Base-by-base conservation (phyloP, 2,888 invertebrate genomes). In the Pyralis farinalis region DNA sequence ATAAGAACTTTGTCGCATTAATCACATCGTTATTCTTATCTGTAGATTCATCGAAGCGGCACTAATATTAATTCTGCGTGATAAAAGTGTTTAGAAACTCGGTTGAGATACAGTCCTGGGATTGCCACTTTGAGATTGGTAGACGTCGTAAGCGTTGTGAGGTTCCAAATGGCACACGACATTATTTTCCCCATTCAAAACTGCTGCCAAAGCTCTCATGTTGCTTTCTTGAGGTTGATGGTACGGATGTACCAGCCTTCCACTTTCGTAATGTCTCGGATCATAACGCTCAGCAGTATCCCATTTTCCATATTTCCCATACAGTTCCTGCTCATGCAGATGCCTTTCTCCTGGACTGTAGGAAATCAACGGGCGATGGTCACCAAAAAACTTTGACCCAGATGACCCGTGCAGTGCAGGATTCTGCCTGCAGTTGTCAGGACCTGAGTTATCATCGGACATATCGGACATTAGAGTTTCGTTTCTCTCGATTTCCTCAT, bases 81-180 rank as follows among this genome's bases (percentile, higher is more conserved):
- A 10, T 20, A 29, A 16, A 29, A 20, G 16, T 29, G 6, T 16
- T 80, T 75, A 88, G 68, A 88, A 88, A 76, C 88, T 88, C 64
- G 88, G 88, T 55, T 88, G 88, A 0, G 88, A 88, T 8, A 88
- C 85, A 77, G 88, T 88, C 67, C 88, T 78, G 0, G 85, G 82
- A 55, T 83, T 84, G 10, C 82, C 77, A 40, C 78, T 72, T 43
- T 85, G 87, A 1, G 85, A 84, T 47, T 82, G 86, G 58, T 88
- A 88, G 0, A 77, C 86, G 53, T 88, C 88, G 51, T 88, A 88
- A 0, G 87, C 78, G 46, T 90, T 92, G 47, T 92, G 93, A 28
- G 95, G 96, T 73, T 96, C 95, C 61, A 96, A 79, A 71, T 96
- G 96, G 77, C 96, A 96, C 43, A 96, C 95, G 44, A 96, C 96